Conservation (phyloP, 2,888 invertebrate genomes). For the Melieria omissa region DNA sequence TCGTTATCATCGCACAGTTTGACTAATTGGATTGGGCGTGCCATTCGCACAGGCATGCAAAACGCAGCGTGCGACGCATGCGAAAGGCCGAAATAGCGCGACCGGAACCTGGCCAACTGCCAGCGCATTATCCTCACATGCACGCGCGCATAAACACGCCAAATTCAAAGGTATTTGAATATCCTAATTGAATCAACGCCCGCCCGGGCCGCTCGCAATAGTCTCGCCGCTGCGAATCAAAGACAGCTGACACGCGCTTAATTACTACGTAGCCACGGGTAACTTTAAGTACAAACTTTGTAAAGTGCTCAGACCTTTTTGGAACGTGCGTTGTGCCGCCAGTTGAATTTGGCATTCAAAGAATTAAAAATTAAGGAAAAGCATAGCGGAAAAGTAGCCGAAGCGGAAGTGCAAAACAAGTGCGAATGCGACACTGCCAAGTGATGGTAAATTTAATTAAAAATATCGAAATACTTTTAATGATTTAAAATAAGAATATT, state of each 20-base stretch:
- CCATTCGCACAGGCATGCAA: not conserved
- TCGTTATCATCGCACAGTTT: not conserved
- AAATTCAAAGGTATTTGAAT: no score
- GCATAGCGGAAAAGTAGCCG: not conserved
- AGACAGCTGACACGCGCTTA: no score
- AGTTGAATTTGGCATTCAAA: not conserved
- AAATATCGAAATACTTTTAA: no score
- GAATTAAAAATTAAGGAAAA: not conserved
- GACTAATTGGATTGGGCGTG: conserved; percentile 25
- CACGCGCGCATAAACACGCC: not conserved
- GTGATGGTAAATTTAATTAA: no score
- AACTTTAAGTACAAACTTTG: no score
- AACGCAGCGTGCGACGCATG: no score
- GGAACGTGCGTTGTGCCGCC: no score
- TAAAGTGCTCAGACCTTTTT: no score
- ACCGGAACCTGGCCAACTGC: not conserved
- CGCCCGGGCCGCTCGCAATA: not conserved
- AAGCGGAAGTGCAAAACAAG: not conserved
- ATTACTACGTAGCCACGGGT: no score
- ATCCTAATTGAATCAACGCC: not conserved
- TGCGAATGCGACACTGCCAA: no score
- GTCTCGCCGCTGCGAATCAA: no score
- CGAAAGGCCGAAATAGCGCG: not conserved
- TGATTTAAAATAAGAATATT: no score
- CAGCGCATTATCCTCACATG: not conserved